These are phyloP conservation scores for Tragelaphus eurycerus DNA, from an alignment of 2,797 vertebrate species.

Conservation along the genomic window DNA sequence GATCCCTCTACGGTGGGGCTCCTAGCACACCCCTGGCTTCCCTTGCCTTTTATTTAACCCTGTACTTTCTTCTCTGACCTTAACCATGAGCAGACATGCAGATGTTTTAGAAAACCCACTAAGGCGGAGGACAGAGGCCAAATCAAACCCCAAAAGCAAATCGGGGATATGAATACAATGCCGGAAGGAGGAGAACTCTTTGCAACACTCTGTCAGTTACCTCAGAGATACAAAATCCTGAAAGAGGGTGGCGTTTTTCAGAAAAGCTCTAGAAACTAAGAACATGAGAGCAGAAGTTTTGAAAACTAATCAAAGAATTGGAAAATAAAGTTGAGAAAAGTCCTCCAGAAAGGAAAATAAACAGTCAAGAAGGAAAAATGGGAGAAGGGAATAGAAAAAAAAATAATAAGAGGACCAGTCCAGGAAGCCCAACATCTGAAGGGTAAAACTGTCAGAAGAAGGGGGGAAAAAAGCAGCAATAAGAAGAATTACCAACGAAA, in stretches of 20 bases:
- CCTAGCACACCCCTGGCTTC: neutral
- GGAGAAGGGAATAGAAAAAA: neutral
- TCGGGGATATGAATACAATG: neutral
- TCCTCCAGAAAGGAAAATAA: neutral
- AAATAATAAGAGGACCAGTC: neutral
- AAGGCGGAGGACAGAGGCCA: neutral
- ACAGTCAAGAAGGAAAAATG: neutral
- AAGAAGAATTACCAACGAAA: neutral
- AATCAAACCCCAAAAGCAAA: neutral
- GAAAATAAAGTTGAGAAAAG: neutral
- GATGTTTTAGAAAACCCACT: neutral
- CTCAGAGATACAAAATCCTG: neutral
- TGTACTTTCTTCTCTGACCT: neutral
- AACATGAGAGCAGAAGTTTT: neutral
- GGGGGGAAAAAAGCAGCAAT: accelerated
- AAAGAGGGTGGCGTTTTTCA: neutral
- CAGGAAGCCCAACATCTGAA: neutral
- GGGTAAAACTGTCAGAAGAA: neutral
- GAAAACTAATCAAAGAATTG: neutral
- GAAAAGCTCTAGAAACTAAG: neutral
- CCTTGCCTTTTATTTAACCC: neutral
- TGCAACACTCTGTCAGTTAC: neutral
- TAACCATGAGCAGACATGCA: neutral
- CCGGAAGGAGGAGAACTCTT: neutral
- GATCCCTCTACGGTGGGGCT: neutral